Evolutionary conservation across 2,797 vertebrate species (phyloP).

Genomic region (Sarcoramphus papa): DNA sequence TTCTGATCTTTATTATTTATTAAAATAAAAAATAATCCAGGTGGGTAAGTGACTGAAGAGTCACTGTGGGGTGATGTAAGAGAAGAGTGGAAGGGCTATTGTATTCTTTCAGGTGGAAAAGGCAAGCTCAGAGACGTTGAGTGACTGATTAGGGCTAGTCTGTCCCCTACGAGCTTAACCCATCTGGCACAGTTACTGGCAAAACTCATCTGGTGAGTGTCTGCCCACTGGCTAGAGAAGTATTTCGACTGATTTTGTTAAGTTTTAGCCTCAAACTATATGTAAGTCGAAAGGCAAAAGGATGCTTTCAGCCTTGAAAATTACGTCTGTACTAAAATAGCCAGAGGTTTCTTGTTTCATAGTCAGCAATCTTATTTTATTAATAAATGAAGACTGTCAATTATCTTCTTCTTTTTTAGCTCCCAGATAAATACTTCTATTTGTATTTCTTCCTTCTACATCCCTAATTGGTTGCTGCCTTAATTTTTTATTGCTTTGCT

Average conservation of each 20-base stretch:
- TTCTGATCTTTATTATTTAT: not conserved
- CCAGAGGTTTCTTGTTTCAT: not conserved
- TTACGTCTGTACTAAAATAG: not conserved
- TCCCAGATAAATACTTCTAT: not conserved
- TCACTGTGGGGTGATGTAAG: not conserved
- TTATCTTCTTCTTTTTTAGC: not conserved
- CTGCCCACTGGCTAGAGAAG: not conserved
- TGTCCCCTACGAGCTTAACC: not conserved
- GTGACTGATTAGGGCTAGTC: not conserved
- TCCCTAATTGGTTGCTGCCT: not conserved
- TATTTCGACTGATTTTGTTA: not conserved
- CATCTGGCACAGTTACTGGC: not conserved
- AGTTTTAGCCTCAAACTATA: not conserved
- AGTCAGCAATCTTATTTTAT: not conserved
- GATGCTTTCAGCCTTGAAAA: not conserved
- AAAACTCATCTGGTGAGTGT: not conserved
- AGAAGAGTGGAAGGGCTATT: not conserved
- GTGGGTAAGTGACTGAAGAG: not conserved
- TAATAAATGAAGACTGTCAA: not conserved
- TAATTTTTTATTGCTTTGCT: not conserved
- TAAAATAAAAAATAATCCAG: not conserved
- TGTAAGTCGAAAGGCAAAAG: not conserved
- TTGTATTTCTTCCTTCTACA: not conserved
- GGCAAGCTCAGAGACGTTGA: not conserved
- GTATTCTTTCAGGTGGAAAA: not conserved